A percentile compares a stretch with the other conserved stretches of the same genome.
Evolutionary conservation across 2,113 vertebrate genomes (phyloP).

Genomic region (Austrofundulus limnaeus): DNA sequence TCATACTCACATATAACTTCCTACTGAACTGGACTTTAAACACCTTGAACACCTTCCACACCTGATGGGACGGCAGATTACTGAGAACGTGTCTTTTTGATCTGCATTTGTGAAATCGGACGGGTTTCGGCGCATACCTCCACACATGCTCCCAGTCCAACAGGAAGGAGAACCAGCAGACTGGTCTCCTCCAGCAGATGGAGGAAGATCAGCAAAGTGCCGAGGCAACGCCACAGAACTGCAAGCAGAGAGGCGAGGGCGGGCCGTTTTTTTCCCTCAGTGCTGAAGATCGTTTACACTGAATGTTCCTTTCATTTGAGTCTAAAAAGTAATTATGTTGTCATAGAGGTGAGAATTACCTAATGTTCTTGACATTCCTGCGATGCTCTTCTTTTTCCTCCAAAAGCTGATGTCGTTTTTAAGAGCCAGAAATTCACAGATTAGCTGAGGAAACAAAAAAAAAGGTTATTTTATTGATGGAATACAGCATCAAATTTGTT

Average conservation of each 20-base stretch:
- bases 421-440: slow-evolving; percentile 95
- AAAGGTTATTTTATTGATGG: neutral
- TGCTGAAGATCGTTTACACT: neutral
- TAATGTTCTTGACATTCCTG: slow-evolving; percentile 93
- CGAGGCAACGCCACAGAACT: slow-evolving; percentile 95
- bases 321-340: neutral
- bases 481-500: too few species aligned
- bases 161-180: slow-evolving; percentile 89
- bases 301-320: neutral
- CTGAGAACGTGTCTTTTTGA: neutral
- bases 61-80: slow-evolving; percentile 65
- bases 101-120: slow-evolving; percentile 1
- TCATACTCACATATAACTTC: slow-evolving; percentile 64
- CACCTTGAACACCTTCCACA: slow-evolving; percentile 91
- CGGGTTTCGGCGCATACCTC: slow-evolving; percentile 78
- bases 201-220: slow-evolving; percentile 92
- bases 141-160: slow-evolving; percentile 88
- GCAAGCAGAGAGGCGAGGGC: neutral
- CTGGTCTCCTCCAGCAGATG: slow-evolving; percentile 92
- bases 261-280: too few species aligned
- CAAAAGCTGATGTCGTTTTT: slow-evolving; percentile 97
- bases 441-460: slow-evolving; percentile 78
- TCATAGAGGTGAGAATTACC: slow-evolving; percentile 69
- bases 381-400: slow-evolving; percentile 94
- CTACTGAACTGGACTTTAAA: slow-evolving; percentile 60